Evolutionary conservation across 2,113 vertebrate genomes (phyloP), one percentile per base, ranked within the genome.

Genomic region (Ophiodon elongatus): DNA sequence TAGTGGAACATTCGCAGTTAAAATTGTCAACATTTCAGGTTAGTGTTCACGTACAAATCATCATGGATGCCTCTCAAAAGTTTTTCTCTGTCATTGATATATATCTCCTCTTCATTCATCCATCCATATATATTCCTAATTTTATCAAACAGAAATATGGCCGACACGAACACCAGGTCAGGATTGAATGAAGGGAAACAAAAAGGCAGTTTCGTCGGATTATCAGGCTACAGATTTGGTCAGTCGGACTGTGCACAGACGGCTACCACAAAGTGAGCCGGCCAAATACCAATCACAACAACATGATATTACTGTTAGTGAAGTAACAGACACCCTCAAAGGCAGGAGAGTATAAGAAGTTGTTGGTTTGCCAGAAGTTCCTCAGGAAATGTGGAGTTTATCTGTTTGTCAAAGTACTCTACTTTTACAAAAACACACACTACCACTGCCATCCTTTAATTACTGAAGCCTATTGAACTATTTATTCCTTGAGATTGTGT

Each of bases 1-100:
- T 45, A 56, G 27, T 54, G 47, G 50, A 41, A 76, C 43, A 43
- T 23, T n/a, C 37, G 62, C 7, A 62, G 37, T 67, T 33, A 19
- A 11, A 54, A 73, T 41, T 15, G 14, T 1, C 68, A 52, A 17
- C n/a, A 21, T 66, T n/a, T 50, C 29, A 52, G n/a, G 8, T 52
- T 69, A 29, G 35, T 13, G 14, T 3, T 69, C 4, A n/a, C 21
- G 1, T 29, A 76, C 57, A 76, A 83, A 89, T 79, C 21, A 59
- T 65, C 54, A 45, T 33, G 4, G 4, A 75, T 17, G 37, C 39
- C n/a, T n/a, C 63, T 21, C 31, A 7, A 27, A 39, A 25, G 27
- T 60, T 56, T 6, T 4, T 1, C 25, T 64, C 27, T 27, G 17
- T 79, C 41, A 39, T 63, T 62, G 43, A 67, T 79, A 39, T n/a